Base-by-base conservation (phyloP, 2,113 vertebrate genomes). In the Cromileptes altivelis region DNA sequence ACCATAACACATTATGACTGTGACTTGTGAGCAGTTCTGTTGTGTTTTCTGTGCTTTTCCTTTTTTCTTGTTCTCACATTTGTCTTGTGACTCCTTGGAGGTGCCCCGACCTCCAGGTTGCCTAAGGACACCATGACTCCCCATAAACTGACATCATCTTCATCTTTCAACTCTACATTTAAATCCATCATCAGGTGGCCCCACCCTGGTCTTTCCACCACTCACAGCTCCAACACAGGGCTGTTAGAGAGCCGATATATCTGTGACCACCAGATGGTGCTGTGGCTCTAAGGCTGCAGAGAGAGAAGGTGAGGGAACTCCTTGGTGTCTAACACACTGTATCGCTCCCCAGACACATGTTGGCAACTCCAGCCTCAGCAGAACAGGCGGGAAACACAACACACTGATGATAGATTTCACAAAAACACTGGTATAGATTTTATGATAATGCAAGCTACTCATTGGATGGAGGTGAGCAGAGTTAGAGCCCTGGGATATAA, bases 231-330 rank as follows among this genome's bases (percentile, higher is more conserved):
- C 30, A 15, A 0, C n/a, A n/a, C 11, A 4, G 0, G 17, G 76
- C 30, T n/a, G 56, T 3, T 15, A 4, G 6, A 33, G 47, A 18
- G 21, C 5, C 18, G 52, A 1, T 18, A 9, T 3, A 4, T 17
- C 17, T 83, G 52, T 64, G 27, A 61, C 37, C 90, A 87, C 73
- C 70, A 91, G 90, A 67, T 78, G 88, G 90, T 13, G 65, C 86
- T 88, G 2, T 81, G 30, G 45, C 61, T 81, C 82, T n/a, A 17
- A 49, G 60, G 50, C 25, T 80, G 60, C 40, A 50, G 27, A 3
- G 55, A n/a, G 4, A 62, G 60, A 45, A 78, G 75, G 52, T 30
- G 10, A 73, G 40, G 64, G 52, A 56, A 63, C 47, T 25, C 56
- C 69, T 73, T 75, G 58, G 50, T 72, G 53, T 6, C 45, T 62